Evolutionary conservation across 2,113 vertebrate genomes (phyloP), one percentile per base, ranked within the genome.

Genomic region (Phalacrocorax brasilianus): DNA sequence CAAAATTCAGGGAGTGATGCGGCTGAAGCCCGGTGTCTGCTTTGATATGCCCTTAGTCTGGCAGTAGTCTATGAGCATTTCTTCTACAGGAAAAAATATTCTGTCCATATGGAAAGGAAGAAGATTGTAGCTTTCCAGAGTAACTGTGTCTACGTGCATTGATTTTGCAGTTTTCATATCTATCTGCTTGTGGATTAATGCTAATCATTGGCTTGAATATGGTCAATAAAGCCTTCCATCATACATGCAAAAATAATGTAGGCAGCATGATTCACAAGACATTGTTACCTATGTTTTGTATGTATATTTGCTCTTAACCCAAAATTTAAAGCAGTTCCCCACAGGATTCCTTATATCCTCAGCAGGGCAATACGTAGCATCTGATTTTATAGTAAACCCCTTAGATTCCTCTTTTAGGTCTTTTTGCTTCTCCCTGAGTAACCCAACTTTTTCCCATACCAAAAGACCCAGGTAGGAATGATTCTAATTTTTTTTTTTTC

Each of bases 161-260:
- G 87, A 91, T 89, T 95, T 91, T 78, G 23, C 61, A 85, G n/a
- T 86, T 97, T 95, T 92, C 14, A 9, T 82, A 88, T 56, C 38
- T 42, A 83, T 76, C 83, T 93, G n/a, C 13, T 82, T 28, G 63
- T 52, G 33, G 50, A 83, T 89, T 91, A 79, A 61, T 80, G 77
- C 38, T 87, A 45, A 70, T 79, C 10, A 8, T 76, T 73, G 84
- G 8, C 30, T 93, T 79, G 56, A 72, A 59, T 77, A 65, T 30
- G 38, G 71, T 73, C 91, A 89, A 76, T 66, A 95, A 30, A 87
- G 14, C 47, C 62, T 89, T 89, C 63, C 50, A 75, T 87, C 58
- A 32, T 12, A 44, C 14, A 50, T 1, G 2, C 30, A 67, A 85
- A 88, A 40, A 14, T 45, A 72, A 42, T 6, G 19, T 50, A 61